These are phyloP conservation scores for Sebastes nivosus DNA, from an alignment of 2,797 vertebrate species.

Conservation along the genomic window DNA sequence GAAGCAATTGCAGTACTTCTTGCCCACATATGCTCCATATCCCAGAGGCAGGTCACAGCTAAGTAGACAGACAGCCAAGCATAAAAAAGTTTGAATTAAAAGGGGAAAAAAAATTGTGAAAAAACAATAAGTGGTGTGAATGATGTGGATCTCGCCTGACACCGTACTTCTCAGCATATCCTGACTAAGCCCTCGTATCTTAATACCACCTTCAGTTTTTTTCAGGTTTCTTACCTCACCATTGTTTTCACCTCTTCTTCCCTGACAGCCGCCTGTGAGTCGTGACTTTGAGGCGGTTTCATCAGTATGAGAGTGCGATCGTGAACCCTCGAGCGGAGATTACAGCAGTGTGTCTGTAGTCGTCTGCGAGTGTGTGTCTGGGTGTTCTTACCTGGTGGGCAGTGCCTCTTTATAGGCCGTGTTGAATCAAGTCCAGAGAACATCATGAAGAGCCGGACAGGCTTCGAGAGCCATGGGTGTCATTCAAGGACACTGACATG, in stretches of 20 bases:
- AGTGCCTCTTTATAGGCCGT: constrained; percentile 7
- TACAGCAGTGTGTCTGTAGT: constrained; percentile 30
- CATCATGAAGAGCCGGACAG: not conserved
- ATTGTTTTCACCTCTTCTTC: constrained; percentile 28
- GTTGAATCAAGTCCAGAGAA: constrained; percentile 10
- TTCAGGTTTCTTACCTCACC: constrained; percentile 1
- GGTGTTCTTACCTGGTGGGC: constrained; percentile 34
- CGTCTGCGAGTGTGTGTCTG: constrained; percentile 8
- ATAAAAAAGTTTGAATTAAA: not conserved
- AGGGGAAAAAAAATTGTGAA: not conserved
- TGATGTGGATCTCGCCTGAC: constrained; percentile 12
- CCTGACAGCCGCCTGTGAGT: constrained; percentile 25
- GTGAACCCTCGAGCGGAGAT: constrained; percentile 40
- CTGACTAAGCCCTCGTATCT: constrained; percentile 14
- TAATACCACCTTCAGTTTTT: not conserved
- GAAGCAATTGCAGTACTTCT: not conserved
- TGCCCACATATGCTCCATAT: not conserved
- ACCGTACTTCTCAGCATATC: not conserved
- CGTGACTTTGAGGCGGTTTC: constrained; percentile 44
- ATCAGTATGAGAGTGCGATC: constrained; percentile 21
- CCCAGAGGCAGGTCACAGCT: not conserved
- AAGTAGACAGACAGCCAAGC: not conserved
- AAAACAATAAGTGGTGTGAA: not conserved
- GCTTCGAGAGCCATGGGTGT: not conserved
- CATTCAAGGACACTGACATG: not conserved